Evolutionary conservation across 2,888 invertebrate genomes (phyloP).

Genomic region (Neria commutata): DNA sequence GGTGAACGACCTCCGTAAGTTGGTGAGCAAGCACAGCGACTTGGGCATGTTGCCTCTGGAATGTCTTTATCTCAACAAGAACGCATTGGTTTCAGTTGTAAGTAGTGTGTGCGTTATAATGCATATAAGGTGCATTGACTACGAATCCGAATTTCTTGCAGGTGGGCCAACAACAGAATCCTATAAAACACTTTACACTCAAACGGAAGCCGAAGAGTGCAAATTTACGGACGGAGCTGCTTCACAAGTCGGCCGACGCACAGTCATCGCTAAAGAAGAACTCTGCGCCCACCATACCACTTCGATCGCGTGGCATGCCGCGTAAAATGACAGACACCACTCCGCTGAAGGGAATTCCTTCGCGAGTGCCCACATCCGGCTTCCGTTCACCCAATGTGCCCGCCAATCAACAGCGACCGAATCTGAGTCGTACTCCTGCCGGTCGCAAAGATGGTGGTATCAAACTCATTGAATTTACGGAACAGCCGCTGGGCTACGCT

Average conservation of each 20-base stretch:
- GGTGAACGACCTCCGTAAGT: constrained; percentile 80
- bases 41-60: constrained; percentile 89
- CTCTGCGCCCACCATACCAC: constrained; percentile 86
- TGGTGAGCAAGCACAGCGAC: constrained; percentile 84
- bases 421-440: constrained; percentile 69
- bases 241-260: constrained; percentile 91
- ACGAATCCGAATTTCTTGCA: constrained; percentile 47
- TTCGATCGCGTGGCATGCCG: constrained; percentile 86
- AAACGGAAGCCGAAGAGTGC: constrained; percentile 96
- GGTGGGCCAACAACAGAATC: constrained; percentile 81
- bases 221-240: constrained; percentile 82
- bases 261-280: constrained; percentile 87
- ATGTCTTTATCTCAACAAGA: constrained; percentile 94
- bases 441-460: constrained; percentile 89
- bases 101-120: constrained; percentile 24
- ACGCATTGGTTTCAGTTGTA: constrained; percentile 86
- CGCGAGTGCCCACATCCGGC: constrained; percentile 74
- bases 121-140: neutral
- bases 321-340: constrained; percentile 97
- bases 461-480: constrained; percentile 91
- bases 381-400: constrained; percentile 65
- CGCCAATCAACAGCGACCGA: constrained; percentile 62
- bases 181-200: constrained; percentile 89
- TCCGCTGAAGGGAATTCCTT: constrained; percentile 90
- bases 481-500: constrained; percentile 85